Percentiles rank a stretch among this genome's conserved stretches.
Conservation (phyloP, 2,888 invertebrate species). For the Tolmerus cingulatus region DNA sequence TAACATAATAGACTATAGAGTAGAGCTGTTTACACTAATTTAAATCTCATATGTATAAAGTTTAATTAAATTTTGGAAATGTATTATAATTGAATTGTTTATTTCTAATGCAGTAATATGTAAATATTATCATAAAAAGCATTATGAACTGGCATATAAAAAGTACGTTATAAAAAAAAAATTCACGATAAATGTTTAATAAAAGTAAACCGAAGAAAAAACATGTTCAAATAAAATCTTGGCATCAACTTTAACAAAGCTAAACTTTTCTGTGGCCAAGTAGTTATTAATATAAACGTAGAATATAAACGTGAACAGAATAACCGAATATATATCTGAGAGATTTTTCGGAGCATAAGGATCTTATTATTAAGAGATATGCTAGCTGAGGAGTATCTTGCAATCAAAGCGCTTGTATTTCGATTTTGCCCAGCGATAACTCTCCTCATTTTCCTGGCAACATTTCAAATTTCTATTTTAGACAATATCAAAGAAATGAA, state of each 20-base stretch:
- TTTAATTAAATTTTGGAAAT: too few species aligned
- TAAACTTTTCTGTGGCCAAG: not conserved
- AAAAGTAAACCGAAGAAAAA: not conserved
- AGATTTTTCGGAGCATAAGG: not conserved
- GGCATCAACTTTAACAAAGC: not conserved
- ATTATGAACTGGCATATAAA: too few species aligned
- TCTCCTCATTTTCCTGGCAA: not conserved
- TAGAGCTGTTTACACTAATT: too few species aligned
- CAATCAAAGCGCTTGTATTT: not conserved
- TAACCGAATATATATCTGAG: not conserved
- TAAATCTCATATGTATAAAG: too few species aligned
- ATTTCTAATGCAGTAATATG: too few species aligned
- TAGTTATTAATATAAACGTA: not conserved
- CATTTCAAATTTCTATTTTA: not conserved
- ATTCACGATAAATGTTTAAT: not conserved
- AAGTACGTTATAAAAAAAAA: not conserved
- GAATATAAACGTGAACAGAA: not conserved
- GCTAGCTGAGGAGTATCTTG: not conserved
- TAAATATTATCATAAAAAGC: too few species aligned
- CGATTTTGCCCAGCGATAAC: not conserved
- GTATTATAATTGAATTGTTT: too few species aligned
- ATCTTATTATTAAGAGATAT: not conserved
- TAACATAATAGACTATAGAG: too few species aligned
- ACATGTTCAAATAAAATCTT: not conserved
- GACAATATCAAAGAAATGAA: not conserved